These are phyloP conservation scores for Ursus arctos DNA, from an alignment of 2,113 vertebrate genomes.

Conservation along the genomic window DNA sequence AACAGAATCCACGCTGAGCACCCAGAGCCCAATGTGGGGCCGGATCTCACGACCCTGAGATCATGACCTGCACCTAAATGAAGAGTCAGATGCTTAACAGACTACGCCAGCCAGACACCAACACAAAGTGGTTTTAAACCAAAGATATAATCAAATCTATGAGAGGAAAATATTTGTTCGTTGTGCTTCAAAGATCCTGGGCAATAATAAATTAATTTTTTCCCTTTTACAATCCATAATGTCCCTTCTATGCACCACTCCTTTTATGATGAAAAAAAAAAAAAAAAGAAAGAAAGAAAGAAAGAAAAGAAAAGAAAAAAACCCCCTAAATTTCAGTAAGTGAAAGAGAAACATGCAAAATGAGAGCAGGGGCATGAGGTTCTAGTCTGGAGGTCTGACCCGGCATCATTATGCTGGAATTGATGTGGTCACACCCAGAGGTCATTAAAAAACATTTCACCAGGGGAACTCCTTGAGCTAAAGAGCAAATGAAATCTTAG, in stretches of 20 bases:
- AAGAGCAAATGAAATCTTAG: constrained; percentile 42
- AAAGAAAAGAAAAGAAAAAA: accelerated
- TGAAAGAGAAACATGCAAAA: neutral
- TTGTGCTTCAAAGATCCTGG: neutral
- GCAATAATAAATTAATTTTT: neutral
- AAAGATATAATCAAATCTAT: neutral
- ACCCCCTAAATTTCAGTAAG: neutral
- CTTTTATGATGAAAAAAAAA: neutral
- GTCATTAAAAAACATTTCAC: neutral
- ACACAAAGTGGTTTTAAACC: neutral
- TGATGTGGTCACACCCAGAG: neutral
- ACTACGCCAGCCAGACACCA: neutral
- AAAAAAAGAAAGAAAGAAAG: neutral
- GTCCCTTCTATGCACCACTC: neutral
- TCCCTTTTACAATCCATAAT: neutral
- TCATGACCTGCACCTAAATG: neutral
- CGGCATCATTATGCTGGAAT: neutral
- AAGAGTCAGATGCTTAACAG: neutral
- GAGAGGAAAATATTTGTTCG: neutral
- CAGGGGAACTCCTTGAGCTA: neutral
- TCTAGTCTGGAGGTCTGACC: neutral
- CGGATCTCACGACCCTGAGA: neutral
- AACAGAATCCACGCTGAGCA: neutral
- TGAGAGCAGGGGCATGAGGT: neutral
- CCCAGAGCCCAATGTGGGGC: neutral